Evolutionary conservation across 2,797 vertebrate genomes (phyloP).

Genomic region (Garrulus glandarius): DNA sequence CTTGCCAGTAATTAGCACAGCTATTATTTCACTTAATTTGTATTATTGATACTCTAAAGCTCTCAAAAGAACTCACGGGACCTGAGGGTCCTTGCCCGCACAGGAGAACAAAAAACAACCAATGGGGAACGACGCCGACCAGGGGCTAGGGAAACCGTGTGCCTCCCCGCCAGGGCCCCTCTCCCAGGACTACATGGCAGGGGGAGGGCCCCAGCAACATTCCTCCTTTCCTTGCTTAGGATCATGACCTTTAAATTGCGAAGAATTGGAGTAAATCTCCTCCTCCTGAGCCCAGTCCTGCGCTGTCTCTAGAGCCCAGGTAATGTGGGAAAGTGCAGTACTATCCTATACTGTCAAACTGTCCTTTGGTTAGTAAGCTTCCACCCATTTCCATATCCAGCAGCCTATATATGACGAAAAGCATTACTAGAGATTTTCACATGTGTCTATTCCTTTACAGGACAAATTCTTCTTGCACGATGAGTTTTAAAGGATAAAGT

Average conservation of each 20-base stretch:
- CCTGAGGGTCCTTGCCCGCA: no score
- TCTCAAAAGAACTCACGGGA: not conserved
- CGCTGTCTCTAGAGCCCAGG: not conserved
- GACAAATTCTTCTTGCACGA: not conserved
- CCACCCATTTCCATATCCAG: not conserved
- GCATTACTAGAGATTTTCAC: not conserved
- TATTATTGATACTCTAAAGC: not conserved
- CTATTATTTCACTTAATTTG: slow-evolving; percentile 14
- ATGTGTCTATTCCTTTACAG: not conserved
- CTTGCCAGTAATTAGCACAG: not conserved
- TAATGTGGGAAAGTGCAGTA: not conserved
- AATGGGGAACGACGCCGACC: no score
- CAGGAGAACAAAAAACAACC: no score
- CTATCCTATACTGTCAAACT: not conserved
- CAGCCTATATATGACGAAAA: not conserved
- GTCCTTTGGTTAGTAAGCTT: not conserved
- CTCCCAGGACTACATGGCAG: no score
- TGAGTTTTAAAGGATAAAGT: not conserved
- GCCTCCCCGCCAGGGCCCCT: no score
- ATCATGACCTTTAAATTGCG: not conserved
- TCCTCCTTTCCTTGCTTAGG: not conserved
- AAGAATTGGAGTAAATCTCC: not conserved
- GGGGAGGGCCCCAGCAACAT: no score
- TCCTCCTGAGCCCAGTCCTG: not conserved
- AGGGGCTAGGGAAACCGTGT: no score